Evolutionary conservation across 1,140 invertebrate genomes (phyloP), one percentile per base, ranked within the genome.

Genomic region (Apis laboriosa): DNA sequence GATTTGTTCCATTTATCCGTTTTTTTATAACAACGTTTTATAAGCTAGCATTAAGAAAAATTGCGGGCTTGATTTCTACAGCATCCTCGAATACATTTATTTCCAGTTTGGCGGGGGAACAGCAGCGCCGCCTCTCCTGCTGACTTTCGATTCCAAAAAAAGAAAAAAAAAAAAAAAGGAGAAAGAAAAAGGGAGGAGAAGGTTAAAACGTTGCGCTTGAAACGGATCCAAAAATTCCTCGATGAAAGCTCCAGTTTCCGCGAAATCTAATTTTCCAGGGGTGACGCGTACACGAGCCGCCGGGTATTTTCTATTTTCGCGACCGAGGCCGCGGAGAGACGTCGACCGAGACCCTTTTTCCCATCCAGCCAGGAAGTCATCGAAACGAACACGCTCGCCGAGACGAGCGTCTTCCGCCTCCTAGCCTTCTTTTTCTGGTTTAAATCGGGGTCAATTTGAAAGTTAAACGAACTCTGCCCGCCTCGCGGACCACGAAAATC

Each of bases 381-480:
- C 15, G 34, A 7, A 43, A 43, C 24, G 28, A 66, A 24, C 61
- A 13, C 49, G 24, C 4, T 21, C 64, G 55, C 61, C 21, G 55
- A 43, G 34, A 77, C 53, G 63, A 75, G 63, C 60, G 80, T 76
- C 82, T 83, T 88, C 84, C 79, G 63, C 24, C 56, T 73, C 67
- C 24, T 77, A 63, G 63, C 1, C 76, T 56, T 87, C 61, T 72
- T 80, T 89, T 88, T 84, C 78, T 80, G 77, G 84, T 86, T 86
- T 87, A 87, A 89, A 89, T 89, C 85, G 75, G 86, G 86, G 86
- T 90, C 81, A 89, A 86, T 87, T 89, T 83, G 81, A 89, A 90
- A 90, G 88, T 90, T 89, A 89, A 90, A 90, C 84, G 86, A 89
- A 89, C 86, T 89, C 87, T 43, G 49, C 34, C 49, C 81, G 77